phyloP scores from a whole-genome alignment of 2,113 vertebrate species.

The Protobothrops flavoviridis region DNA sequence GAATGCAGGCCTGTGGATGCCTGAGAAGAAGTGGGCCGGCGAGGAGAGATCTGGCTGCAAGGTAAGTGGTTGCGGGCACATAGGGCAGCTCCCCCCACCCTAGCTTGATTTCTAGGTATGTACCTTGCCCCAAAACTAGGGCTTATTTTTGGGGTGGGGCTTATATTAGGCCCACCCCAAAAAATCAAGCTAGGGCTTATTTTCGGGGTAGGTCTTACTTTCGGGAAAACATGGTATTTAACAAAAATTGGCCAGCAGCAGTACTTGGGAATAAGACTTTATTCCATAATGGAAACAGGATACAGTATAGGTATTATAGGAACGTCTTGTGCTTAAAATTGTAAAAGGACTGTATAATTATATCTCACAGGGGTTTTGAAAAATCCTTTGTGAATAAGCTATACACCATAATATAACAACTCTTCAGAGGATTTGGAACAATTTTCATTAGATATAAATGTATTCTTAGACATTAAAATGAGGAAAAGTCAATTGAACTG shows the following conservation, averaged over 20 bases:
- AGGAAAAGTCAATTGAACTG: not conserved
- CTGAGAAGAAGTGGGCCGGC: too few species aligned
- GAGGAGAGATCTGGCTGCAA: too few species aligned
- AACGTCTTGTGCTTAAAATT: not conserved
- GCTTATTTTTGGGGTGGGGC: too few species aligned
- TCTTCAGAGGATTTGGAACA: not conserved
- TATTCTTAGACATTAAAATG: not conserved
- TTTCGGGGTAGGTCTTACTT: too few species aligned
- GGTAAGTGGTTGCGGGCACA: too few species aligned
- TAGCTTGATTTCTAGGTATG: too few species aligned
- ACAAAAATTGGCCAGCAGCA: not conserved
- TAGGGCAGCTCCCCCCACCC: too few species aligned
- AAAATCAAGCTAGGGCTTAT: too few species aligned
- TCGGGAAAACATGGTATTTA: too few species aligned
- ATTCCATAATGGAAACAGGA: not conserved
- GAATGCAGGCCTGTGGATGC: too few species aligned
- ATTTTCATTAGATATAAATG: not conserved
- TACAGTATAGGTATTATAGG: not conserved
- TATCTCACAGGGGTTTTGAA: not conserved
- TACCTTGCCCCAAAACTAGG: too few species aligned
- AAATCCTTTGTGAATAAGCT: not conserved
- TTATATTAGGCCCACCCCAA: too few species aligned
- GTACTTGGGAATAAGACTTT: not conserved
- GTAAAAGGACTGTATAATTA: not conserved
- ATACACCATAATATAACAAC: not conserved